These are phyloP conservation scores for Drosophila testacea DNA, from an alignment of 2,888 invertebrate genomes.

Conservation along the genomic window DNA sequence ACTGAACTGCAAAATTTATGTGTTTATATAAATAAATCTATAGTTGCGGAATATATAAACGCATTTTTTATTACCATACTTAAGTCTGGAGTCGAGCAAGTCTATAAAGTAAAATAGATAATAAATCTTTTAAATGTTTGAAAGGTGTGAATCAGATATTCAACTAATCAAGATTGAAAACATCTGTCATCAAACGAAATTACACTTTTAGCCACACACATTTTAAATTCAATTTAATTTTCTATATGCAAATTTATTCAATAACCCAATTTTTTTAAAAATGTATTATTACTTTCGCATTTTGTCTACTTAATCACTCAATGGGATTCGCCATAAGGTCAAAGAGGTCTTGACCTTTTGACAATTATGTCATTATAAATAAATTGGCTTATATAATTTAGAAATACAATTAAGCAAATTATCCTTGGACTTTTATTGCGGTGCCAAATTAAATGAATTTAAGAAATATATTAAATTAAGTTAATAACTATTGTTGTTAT, in stretches of 20 bases:
- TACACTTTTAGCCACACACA: neutral
- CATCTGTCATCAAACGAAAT: conserved; percentile 1
- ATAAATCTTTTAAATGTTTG: conserved; percentile 25
- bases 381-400: neutral
- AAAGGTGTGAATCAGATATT: conserved; percentile 15
- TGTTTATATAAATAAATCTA: conserved; percentile 54
- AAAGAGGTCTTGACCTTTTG: conserved; percentile 21
- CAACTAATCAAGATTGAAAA: neutral
- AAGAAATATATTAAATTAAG: neutral
- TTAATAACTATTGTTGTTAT: neutral
- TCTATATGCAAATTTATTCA: neutral
- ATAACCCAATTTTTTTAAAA: neutral
- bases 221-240: neutral
- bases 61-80: conserved; percentile 40
- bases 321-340: conserved; percentile 6
- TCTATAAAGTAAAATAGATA: conserved; percentile 34
- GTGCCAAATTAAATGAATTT: neutral
- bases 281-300: conserved; percentile 1
- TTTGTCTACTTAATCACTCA: conserved; percentile 4
- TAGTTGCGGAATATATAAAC: conserved; percentile 24
- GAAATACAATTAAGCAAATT: conserved; percentile 2
- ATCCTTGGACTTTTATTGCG: conserved; percentile 7
- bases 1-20: conserved; percentile 57
- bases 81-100: conserved; percentile 12
- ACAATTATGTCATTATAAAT: conserved; percentile 17